These are phyloP conservation scores for Etheostoma perlongum DNA, from an alignment of 2,797 vertebrate species.

Conservation along the genomic window DNA sequence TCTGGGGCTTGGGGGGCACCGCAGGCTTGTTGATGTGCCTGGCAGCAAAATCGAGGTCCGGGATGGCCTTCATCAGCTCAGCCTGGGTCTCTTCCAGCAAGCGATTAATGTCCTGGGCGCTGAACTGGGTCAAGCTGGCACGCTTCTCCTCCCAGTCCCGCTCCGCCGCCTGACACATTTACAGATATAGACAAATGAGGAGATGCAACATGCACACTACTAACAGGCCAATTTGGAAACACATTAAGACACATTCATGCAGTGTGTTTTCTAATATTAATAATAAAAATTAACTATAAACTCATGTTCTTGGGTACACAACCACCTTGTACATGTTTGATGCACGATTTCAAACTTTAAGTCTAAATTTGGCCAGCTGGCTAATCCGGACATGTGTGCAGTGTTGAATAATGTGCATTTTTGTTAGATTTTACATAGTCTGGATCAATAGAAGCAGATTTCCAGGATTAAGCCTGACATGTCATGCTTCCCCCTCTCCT, in stretches of 20 bases:
- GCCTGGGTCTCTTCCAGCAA: slow-evolving; percentile 96
- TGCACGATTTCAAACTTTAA: no score
- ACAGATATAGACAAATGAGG: slow-evolving; percentile 35
- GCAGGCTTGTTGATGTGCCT: slow-evolving; percentile 89
- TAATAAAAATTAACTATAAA: neutral
- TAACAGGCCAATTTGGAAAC: neutral
- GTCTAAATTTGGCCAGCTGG: no score
- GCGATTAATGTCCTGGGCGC: slow-evolving; percentile 96
- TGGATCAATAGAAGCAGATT: no score
- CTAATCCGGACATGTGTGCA: no score
- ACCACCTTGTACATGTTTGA: no score
- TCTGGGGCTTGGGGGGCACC: slow-evolving; percentile 85
- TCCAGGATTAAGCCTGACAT: no score
- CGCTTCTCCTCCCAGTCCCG: slow-evolving; percentile 98
- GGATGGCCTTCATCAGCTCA: slow-evolving; percentile 97
- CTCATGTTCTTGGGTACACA: no score
- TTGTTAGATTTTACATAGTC: no score
- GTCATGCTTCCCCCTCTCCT: no score
- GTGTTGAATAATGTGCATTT: no score
- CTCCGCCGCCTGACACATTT: slow-evolving; percentile 89
- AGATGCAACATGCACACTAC: neutral
- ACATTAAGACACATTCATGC: slow-evolving; percentile 11
- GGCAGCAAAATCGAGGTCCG: slow-evolving; percentile 94
- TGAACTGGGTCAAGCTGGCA: slow-evolving; percentile 95
- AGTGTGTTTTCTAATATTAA: slow-evolving; percentile 10